Percentiles rank a stretch among this genome's conserved stretches.
Conservation (phyloP, 2,797 vertebrate genomes). For the Glyptemys insculpta region DNA sequence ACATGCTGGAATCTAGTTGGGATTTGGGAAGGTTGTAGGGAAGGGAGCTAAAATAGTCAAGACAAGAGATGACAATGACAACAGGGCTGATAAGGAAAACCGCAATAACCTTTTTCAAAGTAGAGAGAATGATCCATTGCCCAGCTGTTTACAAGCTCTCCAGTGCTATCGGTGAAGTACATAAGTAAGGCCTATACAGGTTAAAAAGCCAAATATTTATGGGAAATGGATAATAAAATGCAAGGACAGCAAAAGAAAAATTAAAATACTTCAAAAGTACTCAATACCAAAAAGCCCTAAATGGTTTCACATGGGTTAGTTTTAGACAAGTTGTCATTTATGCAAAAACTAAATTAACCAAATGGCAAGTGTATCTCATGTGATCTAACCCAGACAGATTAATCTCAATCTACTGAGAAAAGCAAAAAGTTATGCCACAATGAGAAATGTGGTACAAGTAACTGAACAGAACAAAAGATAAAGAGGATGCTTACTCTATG, state of each 20-base stretch:
- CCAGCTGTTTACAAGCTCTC: neutral
- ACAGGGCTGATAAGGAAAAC: neutral
- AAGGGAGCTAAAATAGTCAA: neutral
- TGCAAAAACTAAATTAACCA: neutral
- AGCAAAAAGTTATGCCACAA: neutral
- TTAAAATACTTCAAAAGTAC: neutral
- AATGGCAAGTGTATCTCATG: fast-evolving
- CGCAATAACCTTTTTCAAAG: neutral
- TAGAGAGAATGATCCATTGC: neutral
- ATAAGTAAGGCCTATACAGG: neutral
- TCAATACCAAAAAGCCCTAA: neutral
- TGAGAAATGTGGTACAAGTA: neutral
- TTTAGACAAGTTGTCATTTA: neutral
- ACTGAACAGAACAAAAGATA: neutral
- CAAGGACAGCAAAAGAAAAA: neutral
- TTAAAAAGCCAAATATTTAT: neutral
- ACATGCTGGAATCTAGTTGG: neutral
- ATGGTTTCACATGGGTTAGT: neutral
- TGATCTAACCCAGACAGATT: fast-evolving
- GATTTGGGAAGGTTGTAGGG: neutral
- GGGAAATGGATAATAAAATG: neutral
- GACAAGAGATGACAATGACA: neutral
- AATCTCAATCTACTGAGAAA: fast-evolving
- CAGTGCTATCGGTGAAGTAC: neutral
- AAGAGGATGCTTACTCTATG: neutral